phyloP scores from a whole-genome alignment of 2,797 vertebrate species.

The Eremophila alpestris region DNA sequence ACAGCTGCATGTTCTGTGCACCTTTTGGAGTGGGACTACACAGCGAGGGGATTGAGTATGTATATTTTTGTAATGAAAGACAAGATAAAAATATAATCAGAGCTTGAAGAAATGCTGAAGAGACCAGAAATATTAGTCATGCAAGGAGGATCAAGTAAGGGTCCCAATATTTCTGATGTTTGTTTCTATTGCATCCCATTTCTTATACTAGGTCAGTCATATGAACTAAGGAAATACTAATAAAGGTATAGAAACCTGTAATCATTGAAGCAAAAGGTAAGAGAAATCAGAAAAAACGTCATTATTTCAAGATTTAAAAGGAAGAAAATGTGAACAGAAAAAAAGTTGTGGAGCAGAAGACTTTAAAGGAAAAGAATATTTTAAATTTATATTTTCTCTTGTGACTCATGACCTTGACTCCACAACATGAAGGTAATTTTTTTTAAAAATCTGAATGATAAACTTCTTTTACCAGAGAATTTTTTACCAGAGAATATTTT shows the following conservation, averaged over 20 bases:
- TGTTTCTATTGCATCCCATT: neutral
- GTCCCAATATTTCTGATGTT: neutral
- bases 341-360: neutral
- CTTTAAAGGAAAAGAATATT: neutral
- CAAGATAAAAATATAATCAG: neutral
- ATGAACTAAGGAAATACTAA: neutral
- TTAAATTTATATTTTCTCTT: neutral
- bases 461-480: neutral
- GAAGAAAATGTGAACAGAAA: neutral
- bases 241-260: neutral
- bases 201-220: neutral
- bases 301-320: neutral
- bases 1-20: neutral
- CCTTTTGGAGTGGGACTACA: neutral
- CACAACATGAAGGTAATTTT: fast-evolving
- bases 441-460: neutral
- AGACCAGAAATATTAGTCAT: neutral
- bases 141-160: neutral
- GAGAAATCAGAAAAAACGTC: neutral
- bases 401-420: neutral
- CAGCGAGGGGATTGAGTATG: fast-evolving
- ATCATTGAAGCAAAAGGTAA: neutral
- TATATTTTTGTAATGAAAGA: neutral
- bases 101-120: neutral
- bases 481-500: neutral